Evolutionary conservation across 2,888 invertebrate genomes (phyloP), one percentile per base, ranked within the genome.

Genomic region (Sepiola atlantica): DNA sequence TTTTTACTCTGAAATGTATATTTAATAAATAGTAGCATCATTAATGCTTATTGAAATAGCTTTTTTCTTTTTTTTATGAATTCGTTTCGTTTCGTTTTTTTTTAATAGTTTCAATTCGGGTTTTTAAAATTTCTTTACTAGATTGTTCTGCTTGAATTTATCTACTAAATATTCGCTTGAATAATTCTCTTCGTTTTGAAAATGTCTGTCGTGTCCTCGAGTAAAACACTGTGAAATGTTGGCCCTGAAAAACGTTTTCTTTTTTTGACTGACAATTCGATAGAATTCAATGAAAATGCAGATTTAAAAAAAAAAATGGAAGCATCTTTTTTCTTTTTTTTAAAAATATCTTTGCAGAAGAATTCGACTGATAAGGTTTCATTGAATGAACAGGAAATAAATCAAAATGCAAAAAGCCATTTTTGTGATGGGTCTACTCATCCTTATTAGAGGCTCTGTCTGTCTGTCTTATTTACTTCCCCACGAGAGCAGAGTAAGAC

Each of bases 141-240:
- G 14, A 14, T 32, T 77, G 12, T 77, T n/a, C 32, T 21, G 18
- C 12, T 77, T 77, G 14, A 32, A 77, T 77, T 77, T 77, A 77
- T 77, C 77, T 77, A 28, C 28, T 77, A 77, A 77, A 77, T 32
- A 77, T 32, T 28, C n/a, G 16, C 77, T 10, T 32, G n/a, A 32
- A 77, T 32, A n/a, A 32, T 32, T 32, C 77, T 32, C n/a, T 32
- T 32, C n/a, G n/a, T n/a, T n/a, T 32, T 16, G 77, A 14, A 77
- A 77, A 77, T 77, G 77, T 14, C 14, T 16, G 1, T 12, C n/a
- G 12, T 32, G n/a, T 77, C 32, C 77, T 77, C 10, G n/a, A 77
- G 77, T 77, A n/a, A 77, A 77, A 77, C n/a, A 77, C 77, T n/a
- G 14, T 77, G 77, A 77, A 77, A 77, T n/a, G n/a, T 77, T n/a